Evolutionary conservation across 2,888 invertebrate genomes (phyloP).

Genomic region (Agrotis segetum): DNA sequence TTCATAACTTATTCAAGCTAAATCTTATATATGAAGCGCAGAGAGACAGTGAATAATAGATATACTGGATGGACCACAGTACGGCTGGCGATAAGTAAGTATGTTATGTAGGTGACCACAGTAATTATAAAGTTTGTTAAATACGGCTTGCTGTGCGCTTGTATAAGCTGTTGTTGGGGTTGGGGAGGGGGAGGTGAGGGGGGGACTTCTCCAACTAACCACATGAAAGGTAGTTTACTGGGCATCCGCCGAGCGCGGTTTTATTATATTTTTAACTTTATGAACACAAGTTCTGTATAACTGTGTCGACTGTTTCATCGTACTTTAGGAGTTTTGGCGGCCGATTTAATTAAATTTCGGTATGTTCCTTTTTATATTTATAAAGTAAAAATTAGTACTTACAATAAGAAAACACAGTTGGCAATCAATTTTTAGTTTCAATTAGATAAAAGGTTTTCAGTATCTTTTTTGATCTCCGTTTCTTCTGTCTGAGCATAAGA

Average conservation of each 20-base stretch:
- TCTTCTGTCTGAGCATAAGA: not conserved
- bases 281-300: conserved; percentile 60
- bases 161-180: conserved; percentile 34
- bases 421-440: not conserved
- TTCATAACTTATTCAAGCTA: conserved; percentile 36
- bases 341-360: conserved; percentile 40
- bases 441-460: not conserved
- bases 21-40: conserved; percentile 37
- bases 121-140: conserved; percentile 62
- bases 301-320: conserved; percentile 57
- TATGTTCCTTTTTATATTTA: conserved; percentile 32
- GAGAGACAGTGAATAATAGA: conserved; percentile 48
- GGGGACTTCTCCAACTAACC: conserved; percentile 57
- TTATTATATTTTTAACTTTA: conserved; percentile 69
- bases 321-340: conserved; percentile 49
- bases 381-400: not conserved
- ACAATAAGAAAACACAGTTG: not conserved
- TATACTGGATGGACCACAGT: conserved; percentile 10
- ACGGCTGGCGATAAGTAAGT: conserved; percentile 38
- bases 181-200: not conserved
- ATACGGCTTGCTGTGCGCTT: conserved; percentile 50
- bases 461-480: not conserved
- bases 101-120: conserved; percentile 46
- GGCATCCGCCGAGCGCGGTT: conserved; percentile 60
- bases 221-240: conserved; percentile 66